Conservation (phyloP, 1,140 invertebrate genomes). For the Macrosteles quadrilineatus region DNA sequence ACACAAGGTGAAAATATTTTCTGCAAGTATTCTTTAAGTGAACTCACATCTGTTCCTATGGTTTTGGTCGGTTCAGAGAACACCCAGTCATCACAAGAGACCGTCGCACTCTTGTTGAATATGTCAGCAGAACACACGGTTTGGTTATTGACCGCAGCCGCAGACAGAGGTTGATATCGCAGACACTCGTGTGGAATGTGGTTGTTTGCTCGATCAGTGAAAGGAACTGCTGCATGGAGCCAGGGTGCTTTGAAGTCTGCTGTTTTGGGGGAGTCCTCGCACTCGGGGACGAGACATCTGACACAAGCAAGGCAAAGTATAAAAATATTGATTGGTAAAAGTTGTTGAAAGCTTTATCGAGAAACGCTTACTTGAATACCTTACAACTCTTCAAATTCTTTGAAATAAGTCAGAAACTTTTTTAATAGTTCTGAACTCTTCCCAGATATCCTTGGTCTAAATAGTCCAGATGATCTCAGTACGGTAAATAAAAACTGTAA, state of each 20-base stretch:
- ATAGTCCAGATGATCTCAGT: too few species aligned
- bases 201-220: background rate
- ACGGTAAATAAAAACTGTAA: too few species aligned
- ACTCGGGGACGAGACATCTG: background rate
- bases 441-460: too few species aligned
- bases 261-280: background rate
- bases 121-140: background rate
- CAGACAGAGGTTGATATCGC: background rate
- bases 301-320: background rate
- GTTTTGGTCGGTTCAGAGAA: conserved; percentile 4
- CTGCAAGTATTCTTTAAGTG: too few species aligned
- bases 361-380: too few species aligned
- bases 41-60: conserved; percentile 8
- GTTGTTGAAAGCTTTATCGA: too few species aligned
- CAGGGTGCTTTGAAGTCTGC: background rate
- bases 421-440: too few species aligned
- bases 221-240: background rate
- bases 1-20: too few species aligned
- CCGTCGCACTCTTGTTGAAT: background rate
- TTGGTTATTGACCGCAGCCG: too few species aligned
- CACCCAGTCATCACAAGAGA: background rate
- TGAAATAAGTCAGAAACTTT: too few species aligned
- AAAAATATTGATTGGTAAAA: too few species aligned
- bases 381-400: too few species aligned
- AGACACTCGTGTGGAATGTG: background rate